These are phyloP conservation scores for Trissolcus brochymenae DNA, from an alignment of 2,888 invertebrate genomes.

Conservation along the genomic window DNA sequence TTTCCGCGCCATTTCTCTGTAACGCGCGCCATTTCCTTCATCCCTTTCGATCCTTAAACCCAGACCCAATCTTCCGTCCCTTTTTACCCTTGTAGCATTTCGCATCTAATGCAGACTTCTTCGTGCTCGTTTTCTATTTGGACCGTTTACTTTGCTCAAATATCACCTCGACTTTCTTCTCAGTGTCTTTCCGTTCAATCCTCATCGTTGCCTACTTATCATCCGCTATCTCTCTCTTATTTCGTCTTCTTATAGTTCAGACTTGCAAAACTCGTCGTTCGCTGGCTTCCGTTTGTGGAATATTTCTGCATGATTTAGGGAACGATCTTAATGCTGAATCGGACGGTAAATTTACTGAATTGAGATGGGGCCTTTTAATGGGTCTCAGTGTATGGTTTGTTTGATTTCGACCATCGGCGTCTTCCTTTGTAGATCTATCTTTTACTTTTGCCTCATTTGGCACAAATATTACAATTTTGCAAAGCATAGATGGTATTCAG, in stretches of 20 bases:
- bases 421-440: background rate
- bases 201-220: slow-evolving; percentile 57
- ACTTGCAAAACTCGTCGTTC: slow-evolving; percentile 69
- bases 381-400: slow-evolving; percentile 13
- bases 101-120: slow-evolving; percentile 51
- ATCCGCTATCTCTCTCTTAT: slow-evolving; percentile 38
- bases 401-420: slow-evolving; percentile 13
- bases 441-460: slow-evolving; percentile 3
- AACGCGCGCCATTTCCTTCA: slow-evolving; percentile 76
- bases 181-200: slow-evolving; percentile 57
- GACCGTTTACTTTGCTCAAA: slow-evolving; percentile 75
- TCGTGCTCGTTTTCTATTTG: slow-evolving; percentile 74
- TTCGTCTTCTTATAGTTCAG: slow-evolving; percentile 58
- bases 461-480: background rate
- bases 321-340: slow-evolving; percentile 18
- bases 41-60: slow-evolving; percentile 65
- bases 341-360: slow-evolving; percentile 14
- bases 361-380: slow-evolving; percentile 18
- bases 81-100: slow-evolving; percentile 45
- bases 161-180: slow-evolving; percentile 68
- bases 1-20: slow-evolving; percentile 77
- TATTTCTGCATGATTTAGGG: slow-evolving; percentile 41
- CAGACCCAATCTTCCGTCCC: slow-evolving; percentile 45
- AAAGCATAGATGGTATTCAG: no score
- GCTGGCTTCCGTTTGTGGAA: slow-evolving; percentile 61